These are phyloP conservation scores for Polydesmus complanatus DNA, from an alignment of 2,888 invertebrate species.

Conservation along the genomic window DNA sequence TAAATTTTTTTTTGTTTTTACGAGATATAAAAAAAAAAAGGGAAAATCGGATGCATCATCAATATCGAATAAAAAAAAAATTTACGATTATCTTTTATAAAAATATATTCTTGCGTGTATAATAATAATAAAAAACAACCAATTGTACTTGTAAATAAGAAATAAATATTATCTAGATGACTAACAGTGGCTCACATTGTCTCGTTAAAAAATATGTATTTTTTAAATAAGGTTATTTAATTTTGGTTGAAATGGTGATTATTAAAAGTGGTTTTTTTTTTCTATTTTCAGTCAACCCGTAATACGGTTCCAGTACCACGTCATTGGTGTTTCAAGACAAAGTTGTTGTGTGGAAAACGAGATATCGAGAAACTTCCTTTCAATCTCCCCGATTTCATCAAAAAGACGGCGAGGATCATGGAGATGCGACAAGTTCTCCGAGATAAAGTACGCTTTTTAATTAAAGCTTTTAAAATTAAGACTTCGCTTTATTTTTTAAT, in stretches of 20 bases:
- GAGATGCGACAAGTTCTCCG: constrained; percentile 97
- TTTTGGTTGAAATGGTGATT: too few relatives aligned
- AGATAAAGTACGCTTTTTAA: constrained; percentile 49
- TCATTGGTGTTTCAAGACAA: constrained; percentile 97
- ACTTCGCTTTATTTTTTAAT: not conserved
- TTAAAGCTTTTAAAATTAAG: not conserved
- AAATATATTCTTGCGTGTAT: not conserved
- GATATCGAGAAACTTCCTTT: constrained; percentile 99
- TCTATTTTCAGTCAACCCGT: constrained; percentile 70
- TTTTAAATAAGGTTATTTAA: too few relatives aligned
- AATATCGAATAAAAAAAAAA: not conserved
- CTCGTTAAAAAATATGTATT: too few relatives aligned
- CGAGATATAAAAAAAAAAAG: not conserved
- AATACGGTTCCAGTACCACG: constrained; percentile 97
- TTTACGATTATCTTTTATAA: not conserved
- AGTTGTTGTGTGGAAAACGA: constrained; percentile 89
- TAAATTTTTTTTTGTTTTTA: not conserved
- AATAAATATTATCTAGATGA: not conserved
- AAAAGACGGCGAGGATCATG: constrained; percentile 98
- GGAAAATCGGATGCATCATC: not conserved
- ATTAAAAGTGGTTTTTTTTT: too few relatives aligned
- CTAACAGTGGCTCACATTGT: too few relatives aligned
- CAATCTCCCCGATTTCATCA: constrained; percentile 95
- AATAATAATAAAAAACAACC: not conserved
- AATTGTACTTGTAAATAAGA: not conserved